These are phyloP conservation scores for Leistus spinibarbis DNA, from an alignment of 2,888 invertebrate genomes.

Conservation along the genomic window DNA sequence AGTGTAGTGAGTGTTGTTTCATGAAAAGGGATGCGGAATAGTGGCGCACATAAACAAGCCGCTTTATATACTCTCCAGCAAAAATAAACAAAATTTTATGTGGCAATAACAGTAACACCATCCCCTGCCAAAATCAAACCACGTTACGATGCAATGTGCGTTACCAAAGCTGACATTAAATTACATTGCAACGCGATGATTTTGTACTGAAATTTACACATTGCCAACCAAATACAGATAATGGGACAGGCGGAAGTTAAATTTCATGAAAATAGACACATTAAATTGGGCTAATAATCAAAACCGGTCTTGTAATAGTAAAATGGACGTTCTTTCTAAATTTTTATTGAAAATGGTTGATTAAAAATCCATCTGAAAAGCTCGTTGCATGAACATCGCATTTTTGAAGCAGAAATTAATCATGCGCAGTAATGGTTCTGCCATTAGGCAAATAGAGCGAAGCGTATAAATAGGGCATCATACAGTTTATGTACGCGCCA, in stretches of 20 bases:
- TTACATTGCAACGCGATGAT: neutral
- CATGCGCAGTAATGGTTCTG: constrained; percentile 21
- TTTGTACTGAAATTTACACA: neutral
- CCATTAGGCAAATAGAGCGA: constrained; percentile 27
- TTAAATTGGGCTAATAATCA: no score
- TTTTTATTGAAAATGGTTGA: no score
- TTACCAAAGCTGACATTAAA: neutral
- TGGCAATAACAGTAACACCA: neutral
- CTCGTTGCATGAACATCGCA: constrained; percentile 18
- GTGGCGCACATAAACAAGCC: neutral
- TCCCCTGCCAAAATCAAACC: neutral
- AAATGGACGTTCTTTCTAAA: no score
- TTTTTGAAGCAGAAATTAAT: constrained; percentile 27
- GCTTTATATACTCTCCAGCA: neutral
- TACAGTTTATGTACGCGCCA: neutral
- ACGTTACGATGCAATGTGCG: neutral
- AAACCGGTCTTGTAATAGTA: no score
- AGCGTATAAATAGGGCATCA: neutral
- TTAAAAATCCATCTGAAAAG: constrained; percentile 30
- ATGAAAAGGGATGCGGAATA: neutral
- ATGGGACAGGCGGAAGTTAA: neutral
- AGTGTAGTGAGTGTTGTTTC: neutral
- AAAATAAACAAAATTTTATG: neutral
- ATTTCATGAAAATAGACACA: neutral
- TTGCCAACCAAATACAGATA: neutral